Evolutionary conservation across 1,140 invertebrate species (phyloP), one percentile per base, ranked within the genome.

Genomic region (Habropoda laboriosa): DNA sequence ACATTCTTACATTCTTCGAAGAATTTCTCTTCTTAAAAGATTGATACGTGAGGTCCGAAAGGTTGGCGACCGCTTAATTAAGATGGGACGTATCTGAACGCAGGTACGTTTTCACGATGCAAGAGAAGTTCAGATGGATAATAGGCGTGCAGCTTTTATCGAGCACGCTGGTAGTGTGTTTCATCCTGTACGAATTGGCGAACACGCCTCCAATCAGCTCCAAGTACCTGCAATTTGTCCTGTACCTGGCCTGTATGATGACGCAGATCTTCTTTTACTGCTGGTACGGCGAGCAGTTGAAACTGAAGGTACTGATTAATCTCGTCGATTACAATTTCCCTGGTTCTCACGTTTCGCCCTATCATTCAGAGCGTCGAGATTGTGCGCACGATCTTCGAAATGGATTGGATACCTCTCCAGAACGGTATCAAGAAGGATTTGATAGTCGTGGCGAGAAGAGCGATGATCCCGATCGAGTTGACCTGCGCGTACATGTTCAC

Each of bases 201-300:
- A 63, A 57, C 8, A 92, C 93, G 86, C 76, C 92, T 86, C 73
- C 92, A 1, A 92, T 94, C 88, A 84, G 91, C 51, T 92, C 91
- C 8, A 92, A 73, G 42, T 86, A 81, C 47, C 13, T 83, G n/a
- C 66, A 75, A 12, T 24, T 85, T 7, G 68, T 87, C 3, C 1
- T 84, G 0, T 90, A 84, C 16, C 53, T 85, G 32, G 13, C 40
- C 40, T 87, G 81, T 35, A 79, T 85, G 60, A 51, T 71, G 30
- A 16, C 80, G 1, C 87, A 94, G 71, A 87, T 94, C 21, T 91
- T 93, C 42, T 82, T 94, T 0, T 94, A 94, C 74, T 94, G 94
- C 82, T 94, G 94, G 94, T 94, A 93, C 79, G 94, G 94, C 1
- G 94, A 93, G 79, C 92, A 94, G 85, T 89, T 94, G 0, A 94